Evolutionary conservation across 1,140 invertebrate genomes (phyloP), one percentile per base, ranked within the genome.

Genomic region (Drosophila pallidifrons): DNA sequence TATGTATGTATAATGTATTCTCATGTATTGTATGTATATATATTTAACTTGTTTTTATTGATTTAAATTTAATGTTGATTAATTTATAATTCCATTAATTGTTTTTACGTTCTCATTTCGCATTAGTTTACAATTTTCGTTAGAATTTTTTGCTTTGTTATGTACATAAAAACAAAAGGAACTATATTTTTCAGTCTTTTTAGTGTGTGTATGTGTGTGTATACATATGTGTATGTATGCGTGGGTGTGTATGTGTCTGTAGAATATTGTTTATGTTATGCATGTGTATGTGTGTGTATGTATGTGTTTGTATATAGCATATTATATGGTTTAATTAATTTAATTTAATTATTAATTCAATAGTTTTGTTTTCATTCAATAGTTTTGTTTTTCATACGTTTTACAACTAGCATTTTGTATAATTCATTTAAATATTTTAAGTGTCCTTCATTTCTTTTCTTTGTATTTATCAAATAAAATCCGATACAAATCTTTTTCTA

Each of bases 141-240:
- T 83, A 83, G 65, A 88, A 81, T 81, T 79, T 77, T 80, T 77
- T 80, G 72, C 69, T 80, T 70, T 82, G 63, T 87, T 80, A 89
- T 89, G 64, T 91, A 91, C 91, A 92, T 92, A 92, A 92, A 92
- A 92, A 92, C 91, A 92, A 92, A 88, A 92, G 91, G 91, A 92
- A 92, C 91, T 92, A 92, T 92, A 92, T 92, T 82, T 92, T 92
- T 92, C 91, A 92, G 91, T 92, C 91, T 92, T 92, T 91, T 92
- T 77, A 87, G 90, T 92, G 91, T 92, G 83, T 87, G 70, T 89
- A 11, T 89, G 72, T 83, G 47, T 79, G 47, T 68, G 5, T 58
- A 45, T 69, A 11, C 76, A 5, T 72, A 4, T 70, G 25, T 75
- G 15, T 59, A 35, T 75, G 25, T 51, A 45, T 60, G 51, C 55